Conservation (phyloP, 2,797 vertebrate genomes). For the Notolepis coatsorum region DNA sequence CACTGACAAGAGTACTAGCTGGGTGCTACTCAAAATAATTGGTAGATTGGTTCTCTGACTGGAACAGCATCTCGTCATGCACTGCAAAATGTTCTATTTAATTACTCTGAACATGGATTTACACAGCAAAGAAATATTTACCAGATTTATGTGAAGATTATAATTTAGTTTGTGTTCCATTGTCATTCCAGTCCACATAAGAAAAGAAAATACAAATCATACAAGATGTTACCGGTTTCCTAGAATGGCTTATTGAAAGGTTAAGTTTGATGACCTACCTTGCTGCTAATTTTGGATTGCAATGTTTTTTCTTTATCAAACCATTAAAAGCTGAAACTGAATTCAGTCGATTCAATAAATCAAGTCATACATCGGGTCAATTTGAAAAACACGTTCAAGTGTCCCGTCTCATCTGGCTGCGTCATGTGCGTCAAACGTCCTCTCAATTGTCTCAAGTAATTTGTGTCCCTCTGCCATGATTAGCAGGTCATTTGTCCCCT, state of each 20-base stretch:
- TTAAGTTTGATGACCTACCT: conserved; percentile 45
- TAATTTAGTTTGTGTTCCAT: conserved; percentile 19
- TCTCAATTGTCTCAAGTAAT: conserved; percentile 30
- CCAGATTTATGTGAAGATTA: conserved; percentile 7
- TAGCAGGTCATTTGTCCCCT: conserved; percentile 56
- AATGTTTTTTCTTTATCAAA: conserved; percentile 41
- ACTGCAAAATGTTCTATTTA: conserved; percentile 48
- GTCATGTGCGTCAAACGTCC: conserved; percentile 33
- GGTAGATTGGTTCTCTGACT: conserved; percentile 44
- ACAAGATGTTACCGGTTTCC: conserved; percentile 11
- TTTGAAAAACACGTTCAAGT: conserved; percentile 32
- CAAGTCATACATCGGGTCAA: conserved; percentile 25
- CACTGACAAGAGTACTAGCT: conserved; percentile 39
- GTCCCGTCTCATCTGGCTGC: conserved; percentile 13
- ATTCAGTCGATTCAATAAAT: conserved; percentile 33
- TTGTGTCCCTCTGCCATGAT: conserved; percentile 53
- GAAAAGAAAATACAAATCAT: conserved; percentile 27
- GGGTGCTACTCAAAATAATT: conserved; percentile 44
- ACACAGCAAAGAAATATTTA: conserved; percentile 40
- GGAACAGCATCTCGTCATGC: conserved; percentile 45
- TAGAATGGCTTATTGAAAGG: conserved; percentile 13
- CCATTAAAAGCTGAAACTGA: conserved; percentile 41
- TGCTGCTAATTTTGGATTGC: conserved; percentile 72
- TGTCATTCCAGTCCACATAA: conserved; percentile 40
- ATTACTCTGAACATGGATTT: conserved; percentile 35